phyloP scores from a whole-genome alignment of 2,888 invertebrate genomes.

The Euproctis similis region DNA sequence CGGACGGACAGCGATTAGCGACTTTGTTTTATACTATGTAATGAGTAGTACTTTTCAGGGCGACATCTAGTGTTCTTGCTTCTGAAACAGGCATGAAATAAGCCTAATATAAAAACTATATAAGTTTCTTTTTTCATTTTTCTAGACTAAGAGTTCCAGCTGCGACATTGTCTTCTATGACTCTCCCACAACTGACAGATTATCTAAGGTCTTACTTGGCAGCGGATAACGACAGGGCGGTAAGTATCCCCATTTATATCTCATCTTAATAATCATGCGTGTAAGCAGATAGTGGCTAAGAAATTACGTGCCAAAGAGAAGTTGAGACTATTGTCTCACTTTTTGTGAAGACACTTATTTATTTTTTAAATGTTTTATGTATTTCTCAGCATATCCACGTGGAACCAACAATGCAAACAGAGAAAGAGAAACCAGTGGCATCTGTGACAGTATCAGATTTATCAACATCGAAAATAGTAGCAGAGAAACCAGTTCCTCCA shows the following conservation, averaged over 20 bases:
- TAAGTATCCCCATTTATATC: conserved; percentile 18
- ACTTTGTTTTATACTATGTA: too few relatives aligned
- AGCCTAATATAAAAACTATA: not conserved
- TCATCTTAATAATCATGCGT: not conserved
- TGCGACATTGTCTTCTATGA: conserved; percentile 87
- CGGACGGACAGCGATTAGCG: too few relatives aligned
- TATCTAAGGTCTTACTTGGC: conserved; percentile 79
- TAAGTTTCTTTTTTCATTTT: too few relatives aligned
- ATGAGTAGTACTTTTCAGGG: too few relatives aligned
- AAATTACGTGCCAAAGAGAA: too few relatives aligned
- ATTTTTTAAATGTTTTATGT: not conserved
- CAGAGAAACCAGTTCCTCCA: conserved; percentile 18
- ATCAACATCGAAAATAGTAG: conserved; percentile 13
- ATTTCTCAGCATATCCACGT: conserved; percentile 55
- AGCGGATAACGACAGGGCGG: conserved; percentile 59
- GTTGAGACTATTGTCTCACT: too few relatives aligned
- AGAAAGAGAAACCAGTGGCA: conserved; percentile 37
- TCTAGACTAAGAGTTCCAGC: conserved; percentile 81
- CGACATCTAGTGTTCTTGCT: too few relatives aligned
- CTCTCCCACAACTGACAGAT: conserved; percentile 88
- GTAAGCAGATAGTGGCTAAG: too few relatives aligned
- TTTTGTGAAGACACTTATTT: not conserved
- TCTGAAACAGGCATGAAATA: too few relatives aligned
- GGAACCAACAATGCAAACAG: conserved; percentile 37
- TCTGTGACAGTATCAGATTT: conserved; percentile 13